Evolutionary conservation across 2,113 vertebrate genomes (phyloP).

Genomic region (Eonycteris spelaea): DNA sequence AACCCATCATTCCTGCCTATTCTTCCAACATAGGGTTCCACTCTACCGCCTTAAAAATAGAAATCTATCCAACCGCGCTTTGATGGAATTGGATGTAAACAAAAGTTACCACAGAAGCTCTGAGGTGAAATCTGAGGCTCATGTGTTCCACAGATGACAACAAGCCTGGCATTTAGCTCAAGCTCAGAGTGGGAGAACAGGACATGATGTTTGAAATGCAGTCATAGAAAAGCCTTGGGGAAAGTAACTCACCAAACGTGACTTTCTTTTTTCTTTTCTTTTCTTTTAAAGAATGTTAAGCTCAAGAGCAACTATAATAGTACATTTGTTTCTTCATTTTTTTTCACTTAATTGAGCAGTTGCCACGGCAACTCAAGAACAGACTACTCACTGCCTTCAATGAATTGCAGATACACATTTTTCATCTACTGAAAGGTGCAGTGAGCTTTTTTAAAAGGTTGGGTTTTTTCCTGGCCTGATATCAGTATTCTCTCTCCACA

Average conservation of each 20-base stretch:
- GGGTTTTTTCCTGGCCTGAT: not conserved
- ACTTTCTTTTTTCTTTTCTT: not conserved
- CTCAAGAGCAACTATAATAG: conserved; percentile 38
- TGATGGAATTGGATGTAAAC: not conserved
- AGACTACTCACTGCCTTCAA: conserved; percentile 79
- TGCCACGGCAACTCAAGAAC: conserved; percentile 80
- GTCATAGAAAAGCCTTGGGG: not conserved
- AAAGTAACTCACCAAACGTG: not conserved
- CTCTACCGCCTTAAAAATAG: not conserved
- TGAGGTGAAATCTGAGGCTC: not conserved
- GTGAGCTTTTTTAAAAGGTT: not conserved
- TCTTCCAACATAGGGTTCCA: not conserved
- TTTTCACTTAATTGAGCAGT: conserved; percentile 77
- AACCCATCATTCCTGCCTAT: not conserved
- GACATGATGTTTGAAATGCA: not conserved
- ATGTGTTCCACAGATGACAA: not conserved
- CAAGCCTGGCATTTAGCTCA: not conserved
- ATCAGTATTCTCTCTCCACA: not conserved
- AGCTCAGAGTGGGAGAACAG: not conserved
- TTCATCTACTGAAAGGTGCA: conserved; percentile 60
- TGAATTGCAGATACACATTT: conserved; percentile 76
- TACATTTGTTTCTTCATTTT: conserved; percentile 72
- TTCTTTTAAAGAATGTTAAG: not conserved
- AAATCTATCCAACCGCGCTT: not conserved
- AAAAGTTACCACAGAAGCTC: not conserved